Conservation (phyloP, 2,888 invertebrate species). For the Aphidoletes aphidimyza region DNA sequence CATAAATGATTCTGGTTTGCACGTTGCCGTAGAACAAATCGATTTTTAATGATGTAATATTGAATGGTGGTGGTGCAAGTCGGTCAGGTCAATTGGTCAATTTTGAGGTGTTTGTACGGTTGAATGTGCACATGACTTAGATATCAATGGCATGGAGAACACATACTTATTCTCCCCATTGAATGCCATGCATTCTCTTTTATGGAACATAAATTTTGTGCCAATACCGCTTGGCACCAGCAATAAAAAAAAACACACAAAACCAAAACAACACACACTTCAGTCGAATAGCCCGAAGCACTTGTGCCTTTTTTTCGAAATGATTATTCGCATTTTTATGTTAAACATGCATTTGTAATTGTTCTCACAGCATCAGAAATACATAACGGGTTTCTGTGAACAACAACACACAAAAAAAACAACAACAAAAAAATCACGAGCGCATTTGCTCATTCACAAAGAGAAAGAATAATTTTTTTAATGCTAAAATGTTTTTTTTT, state of each 20-base stretch:
- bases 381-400: background rate
- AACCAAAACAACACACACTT: too few relatives aligned
- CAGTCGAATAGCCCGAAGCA: background rate
- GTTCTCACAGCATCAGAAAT: background rate
- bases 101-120: background rate
- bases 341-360: background rate
- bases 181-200: conserved; percentile 1
- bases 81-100: conserved; percentile 44
- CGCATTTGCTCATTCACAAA: too few relatives aligned
- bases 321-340: background rate
- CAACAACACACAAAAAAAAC: background rate
- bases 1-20: background rate
- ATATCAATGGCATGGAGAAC: background rate
- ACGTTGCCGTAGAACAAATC: background rate
- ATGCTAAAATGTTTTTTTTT: too few relatives aligned
- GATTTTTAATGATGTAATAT: conserved; percentile 35
- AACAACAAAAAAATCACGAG: too few relatives aligned
- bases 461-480: too few relatives aligned
- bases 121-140: background rate
- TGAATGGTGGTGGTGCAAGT: background rate
- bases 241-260: too few relatives aligned
- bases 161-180: background rate
- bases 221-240: background rate
- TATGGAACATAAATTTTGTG: conserved; percentile 6
- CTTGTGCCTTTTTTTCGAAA: background rate